Base-by-base conservation (phyloP, 2,113 vertebrate genomes). In the Syrrhaptes paradoxus region DNA sequence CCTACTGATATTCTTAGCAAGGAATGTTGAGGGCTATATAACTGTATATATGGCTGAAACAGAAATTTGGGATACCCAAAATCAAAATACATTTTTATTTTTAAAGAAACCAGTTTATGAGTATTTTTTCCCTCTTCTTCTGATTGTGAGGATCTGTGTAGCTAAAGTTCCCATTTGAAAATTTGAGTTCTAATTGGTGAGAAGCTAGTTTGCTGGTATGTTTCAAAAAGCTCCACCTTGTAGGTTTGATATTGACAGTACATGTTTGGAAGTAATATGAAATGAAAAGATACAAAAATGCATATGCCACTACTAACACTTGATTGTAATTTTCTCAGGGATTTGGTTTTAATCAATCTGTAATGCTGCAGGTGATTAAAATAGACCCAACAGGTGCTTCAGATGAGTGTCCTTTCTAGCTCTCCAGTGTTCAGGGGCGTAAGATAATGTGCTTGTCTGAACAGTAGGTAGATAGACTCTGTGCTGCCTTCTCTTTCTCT, bases 401-500 rank as follows among this genome's bases (percentile, higher is more conserved):
- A 87, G 48, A 89, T 71, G 59, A 87, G 75, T 68, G 59, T 63
- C 65, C 41, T 87, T 96, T 95, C 76, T 76, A 79, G 43, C 79
- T 72, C 21, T 77, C 13, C n/a, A 45, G 28, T 89, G 91, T 97
- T 63, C 84, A 7, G 28, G 62, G 76, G 49, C 5, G 4, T 71
- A 70, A 90, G 73, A 86, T 76, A 82, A 49, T 52, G 68, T 82
- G 62, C 57, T 38, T 77, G 78, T 94, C 46, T 85, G 75, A 81
- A 46, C 46, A 94, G 82, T 71, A 93, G 81, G 83, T 81, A 83
- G 94, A 55, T 28, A 88, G 80, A 89, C 74, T 94, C 55, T 43
- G 24, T 84, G 76, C 76, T 94, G 95, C 88, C 78, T 97, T 95
- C 96, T 90, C 78, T 87, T 94, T 67, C 74, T 87, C 89, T 76